A percentile compares a stretch with the other conserved stretches of the same genome.
Conservation (phyloP, 2,888 invertebrate species). For the Thecocarcelia acutangulata region DNA sequence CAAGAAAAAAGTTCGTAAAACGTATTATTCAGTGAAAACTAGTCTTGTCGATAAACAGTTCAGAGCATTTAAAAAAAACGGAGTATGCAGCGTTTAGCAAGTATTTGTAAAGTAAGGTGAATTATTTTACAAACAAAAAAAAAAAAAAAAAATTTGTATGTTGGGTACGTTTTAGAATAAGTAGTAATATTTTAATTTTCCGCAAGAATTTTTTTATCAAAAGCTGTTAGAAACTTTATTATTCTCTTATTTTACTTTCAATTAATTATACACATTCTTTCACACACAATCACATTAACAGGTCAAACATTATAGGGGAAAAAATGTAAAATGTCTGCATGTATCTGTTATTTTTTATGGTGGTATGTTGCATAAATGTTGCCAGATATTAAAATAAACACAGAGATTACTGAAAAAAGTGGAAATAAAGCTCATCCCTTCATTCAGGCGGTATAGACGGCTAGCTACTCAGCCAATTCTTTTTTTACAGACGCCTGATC, state of each 20-base stretch:
- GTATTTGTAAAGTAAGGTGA: conserved; percentile 31
- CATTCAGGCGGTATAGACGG: too few relatives aligned
- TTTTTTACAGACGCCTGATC: too few relatives aligned
- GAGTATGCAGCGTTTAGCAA: conserved; percentile 1
- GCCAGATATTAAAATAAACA: conserved; percentile 20
- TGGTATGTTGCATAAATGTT: conserved; percentile 22
- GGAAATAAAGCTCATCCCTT: too few relatives aligned
- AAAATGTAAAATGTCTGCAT: conserved; percentile 57
- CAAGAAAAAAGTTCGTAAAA: conserved; percentile 46
- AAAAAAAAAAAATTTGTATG: too few relatives aligned
- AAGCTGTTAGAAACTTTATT: too few relatives aligned
- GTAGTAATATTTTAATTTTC: too few relatives aligned
- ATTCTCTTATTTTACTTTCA: background rate
- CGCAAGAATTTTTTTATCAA: too few relatives aligned
- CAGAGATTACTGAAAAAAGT: too few relatives aligned
- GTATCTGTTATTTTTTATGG: conserved; percentile 61
- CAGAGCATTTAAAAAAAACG: conserved; percentile 53
- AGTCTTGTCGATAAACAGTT: conserved; percentile 27
- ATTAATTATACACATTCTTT: conserved; percentile 6
- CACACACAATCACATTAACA: conserved; percentile 37
- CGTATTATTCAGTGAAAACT: conserved; percentile 30
- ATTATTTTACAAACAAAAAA: conserved; percentile 16
- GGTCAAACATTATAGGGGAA: conserved; percentile 39
- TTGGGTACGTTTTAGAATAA: too few relatives aligned
- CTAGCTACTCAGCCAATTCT: too few relatives aligned